Evolutionary conservation across 2,113 vertebrate species (phyloP), one percentile per base, ranked within the genome.

Genomic region (Atractosteus spatula): DNA sequence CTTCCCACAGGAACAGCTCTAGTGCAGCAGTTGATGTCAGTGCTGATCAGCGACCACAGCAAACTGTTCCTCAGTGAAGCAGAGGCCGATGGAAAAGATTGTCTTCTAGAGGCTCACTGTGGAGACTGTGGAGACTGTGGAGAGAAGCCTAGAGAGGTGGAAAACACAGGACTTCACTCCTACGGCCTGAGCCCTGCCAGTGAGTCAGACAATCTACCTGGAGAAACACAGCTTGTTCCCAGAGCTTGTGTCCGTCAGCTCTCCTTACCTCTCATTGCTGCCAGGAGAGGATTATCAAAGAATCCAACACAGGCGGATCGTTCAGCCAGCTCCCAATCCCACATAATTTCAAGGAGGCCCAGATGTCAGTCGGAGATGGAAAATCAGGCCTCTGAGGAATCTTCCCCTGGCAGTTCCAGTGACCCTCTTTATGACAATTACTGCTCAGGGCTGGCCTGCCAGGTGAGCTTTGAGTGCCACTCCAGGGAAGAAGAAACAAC

Each of bases 21-120:
- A 74, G 63, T 86, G 66, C 74, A 91, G 45, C 86, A 81, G 86
- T 47, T 81, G 87, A 86, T 83, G 86, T 91, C 88, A 71, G 81
- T 78, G 67, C 74, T 81, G 72, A 84, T 75, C 82, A 80, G 88
- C 82, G 80, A 79, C 64, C 71, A 42, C 66, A 10, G 7, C 0
- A 8, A 76, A 41, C 55, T 62, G 2, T 71, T 57, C 43, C 0
- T 61, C 7, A 56, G 51, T 61, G 61, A 56, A 67, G 2, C 14
- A 3, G 67, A 55, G 13, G 29, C 8, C 0, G 43, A 10, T n/a
- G 44, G 64, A 2, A 10, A 4, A 0, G 17, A 11, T 11, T 41
- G 16, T 2, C 66, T 12, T 8, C 5, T 69, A 47, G 47, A 17
- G 51, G 42, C 54, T 76, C 75, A 79, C 29, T 29, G 29, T 71